phyloP scores from a whole-genome alignment of 2,797 vertebrate species.

The Pantherophis vulpinus region DNA sequence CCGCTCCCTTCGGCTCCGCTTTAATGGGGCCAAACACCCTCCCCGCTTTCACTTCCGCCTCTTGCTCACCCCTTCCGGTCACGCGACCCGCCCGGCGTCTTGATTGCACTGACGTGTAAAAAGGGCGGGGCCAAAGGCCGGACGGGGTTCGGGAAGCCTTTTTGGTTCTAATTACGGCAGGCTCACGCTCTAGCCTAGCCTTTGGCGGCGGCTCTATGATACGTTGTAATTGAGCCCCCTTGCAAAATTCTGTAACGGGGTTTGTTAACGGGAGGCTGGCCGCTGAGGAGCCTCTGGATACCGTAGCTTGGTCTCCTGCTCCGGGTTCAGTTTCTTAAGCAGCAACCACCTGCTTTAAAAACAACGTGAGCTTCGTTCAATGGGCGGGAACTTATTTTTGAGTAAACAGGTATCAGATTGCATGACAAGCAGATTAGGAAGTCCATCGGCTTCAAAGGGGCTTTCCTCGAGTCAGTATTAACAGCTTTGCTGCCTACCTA shows the following conservation, averaged over 20 bases:
- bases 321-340: not conserved
- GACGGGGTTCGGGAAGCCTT: not conserved
- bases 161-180: not conserved
- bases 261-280: conserved; percentile 16
- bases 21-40: conserved; percentile 61
- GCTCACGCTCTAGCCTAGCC: not conserved
- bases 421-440: not conserved
- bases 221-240: not conserved
- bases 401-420: not conserved
- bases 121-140: not conserved
- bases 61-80: conserved; percentile 69
- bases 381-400: not conserved
- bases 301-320: not conserved
- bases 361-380: not conserved
- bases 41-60: conserved; percentile 73
- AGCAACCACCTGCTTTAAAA: not conserved
- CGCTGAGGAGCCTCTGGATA: not conserved
- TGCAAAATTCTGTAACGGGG: conserved; percentile 9
- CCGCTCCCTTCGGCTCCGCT: conserved; percentile 50
- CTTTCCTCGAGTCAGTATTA: not conserved
- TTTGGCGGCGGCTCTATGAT: rapidly evolving
- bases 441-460: not conserved
- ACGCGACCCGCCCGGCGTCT: conserved; percentile 52
- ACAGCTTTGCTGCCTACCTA: not conserved
- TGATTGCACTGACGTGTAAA: conserved; percentile 42